Percentiles rank a stretch among this genome's conserved stretches.
These are phyloP conservation scores for Trichosurus vulpecula DNA, from an alignment of 2,797 vertebrate genomes.

Conservation along the genomic window DNA sequence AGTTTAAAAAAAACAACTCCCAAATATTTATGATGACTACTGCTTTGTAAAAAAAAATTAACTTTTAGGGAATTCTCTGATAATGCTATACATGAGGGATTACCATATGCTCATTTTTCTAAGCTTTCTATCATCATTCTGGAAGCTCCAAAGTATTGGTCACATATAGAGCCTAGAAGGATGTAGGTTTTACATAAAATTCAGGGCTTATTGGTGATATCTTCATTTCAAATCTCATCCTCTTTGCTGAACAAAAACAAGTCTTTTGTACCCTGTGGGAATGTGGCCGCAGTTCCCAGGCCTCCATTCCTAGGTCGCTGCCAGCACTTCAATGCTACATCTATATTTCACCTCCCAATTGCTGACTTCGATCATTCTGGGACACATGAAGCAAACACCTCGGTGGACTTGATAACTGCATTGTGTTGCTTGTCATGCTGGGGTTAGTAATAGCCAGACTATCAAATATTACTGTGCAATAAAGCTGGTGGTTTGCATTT, in stretches of 20 bases:
- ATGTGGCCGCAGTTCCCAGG: not conserved
- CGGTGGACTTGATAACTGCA: conserved; percentile 68
- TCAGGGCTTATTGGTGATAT: not conserved
- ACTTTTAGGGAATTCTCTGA: not conserved
- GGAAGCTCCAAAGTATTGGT: conserved; percentile 38
- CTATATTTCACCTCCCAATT: conserved; percentile 11
- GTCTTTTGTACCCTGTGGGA: not conserved
- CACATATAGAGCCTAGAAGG: conserved; percentile 22
- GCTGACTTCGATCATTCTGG: conserved; percentile 56
- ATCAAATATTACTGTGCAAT: conserved; percentile 76
- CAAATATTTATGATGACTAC: not conserved
- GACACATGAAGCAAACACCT: conserved; percentile 57
- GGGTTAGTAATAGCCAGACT: conserved; percentile 77
- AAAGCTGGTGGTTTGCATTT: conserved; percentile 81
- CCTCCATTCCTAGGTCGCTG: not conserved
- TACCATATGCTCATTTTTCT: conserved; percentile 8
- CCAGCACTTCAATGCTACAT: conserved; percentile 1
- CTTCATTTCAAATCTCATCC: not conserved
- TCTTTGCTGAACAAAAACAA: not conserved
- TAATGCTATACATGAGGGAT: not conserved
- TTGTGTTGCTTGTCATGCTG: conserved; percentile 79
- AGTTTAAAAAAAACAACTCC: not conserved
- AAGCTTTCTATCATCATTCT: conserved; percentile 12
- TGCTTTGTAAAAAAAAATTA: not conserved
- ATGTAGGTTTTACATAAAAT: not conserved